Percentiles rank a stretch among this genome's conserved stretches.
Evolutionary conservation across 2,113 vertebrate species (phyloP).

Genomic region (Cephalopterus ornatus): DNA sequence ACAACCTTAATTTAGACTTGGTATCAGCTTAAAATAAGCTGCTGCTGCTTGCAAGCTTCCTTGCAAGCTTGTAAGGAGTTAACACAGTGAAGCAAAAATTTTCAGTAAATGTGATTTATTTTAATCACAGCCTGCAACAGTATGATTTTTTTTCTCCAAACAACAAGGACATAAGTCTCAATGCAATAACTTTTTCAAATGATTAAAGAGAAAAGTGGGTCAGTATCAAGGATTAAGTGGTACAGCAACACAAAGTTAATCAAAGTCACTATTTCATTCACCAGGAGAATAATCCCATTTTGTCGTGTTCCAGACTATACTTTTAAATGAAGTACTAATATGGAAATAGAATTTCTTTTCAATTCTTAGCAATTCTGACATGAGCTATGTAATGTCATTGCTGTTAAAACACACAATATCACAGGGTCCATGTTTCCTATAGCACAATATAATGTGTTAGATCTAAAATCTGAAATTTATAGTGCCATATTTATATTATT

Average conservation of each 20-base stretch:
- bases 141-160: slow-evolving; percentile 6
- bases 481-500: neutral
- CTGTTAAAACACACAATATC: neutral
- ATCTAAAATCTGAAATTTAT: neutral
- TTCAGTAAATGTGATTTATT: neutral
- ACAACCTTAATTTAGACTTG: neutral
- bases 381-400: neutral
- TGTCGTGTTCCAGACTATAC: neutral
- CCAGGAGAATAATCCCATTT: neutral
- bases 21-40: neutral
- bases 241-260: slow-evolving; percentile 8
- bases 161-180: slow-evolving; percentile 60
- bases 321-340: slow-evolving; percentile 15
- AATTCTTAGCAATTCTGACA: neutral
- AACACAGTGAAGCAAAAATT: neutral
- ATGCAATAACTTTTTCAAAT: slow-evolving; percentile 64
- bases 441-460: neutral
- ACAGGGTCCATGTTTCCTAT: neutral
- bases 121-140: slow-evolving; percentile 26
- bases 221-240: slow-evolving; percentile 62
- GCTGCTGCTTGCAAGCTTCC: neutral
- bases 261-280: slow-evolving; percentile 36
- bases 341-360: neutral
- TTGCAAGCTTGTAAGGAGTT: neutral
- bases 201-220: slow-evolving; percentile 67